A percentile compares a stretch with the other conserved stretches of the same genome.
These are phyloP conservation scores for Sesia apiformis DNA, from an alignment of 2,888 invertebrate species.

Conservation along the genomic window DNA sequence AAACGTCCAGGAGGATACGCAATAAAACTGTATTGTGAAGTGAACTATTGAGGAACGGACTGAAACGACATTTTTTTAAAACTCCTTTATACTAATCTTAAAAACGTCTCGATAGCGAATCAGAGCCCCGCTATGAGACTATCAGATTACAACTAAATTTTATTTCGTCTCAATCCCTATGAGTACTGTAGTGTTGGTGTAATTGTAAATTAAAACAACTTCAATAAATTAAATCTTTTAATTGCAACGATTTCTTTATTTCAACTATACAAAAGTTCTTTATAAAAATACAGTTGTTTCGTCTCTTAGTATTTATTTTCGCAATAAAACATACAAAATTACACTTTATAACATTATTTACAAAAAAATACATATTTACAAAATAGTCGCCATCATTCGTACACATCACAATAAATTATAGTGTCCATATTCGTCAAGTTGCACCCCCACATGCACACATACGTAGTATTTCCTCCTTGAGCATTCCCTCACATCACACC, in stretches of 20 bases:
- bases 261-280: conserved; percentile 49
- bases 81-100: too few relatives aligned
- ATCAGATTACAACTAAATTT: too few relatives aligned
- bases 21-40: too few relatives aligned
- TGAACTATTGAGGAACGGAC: too few relatives aligned
- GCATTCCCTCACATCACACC: neutral
- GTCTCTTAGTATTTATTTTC: conserved; percentile 25
- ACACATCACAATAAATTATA: conserved; percentile 15
- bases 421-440: neutral
- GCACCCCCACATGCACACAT: neutral
- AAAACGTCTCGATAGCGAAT: too few relatives aligned
- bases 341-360: conserved; percentile 53
- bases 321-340: conserved; percentile 35
- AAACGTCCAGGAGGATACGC: too few relatives aligned
- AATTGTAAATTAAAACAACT: neutral
- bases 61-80: too few relatives aligned
- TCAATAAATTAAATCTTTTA: conserved; percentile 27
- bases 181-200: neutral
- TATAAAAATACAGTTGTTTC: conserved; percentile 42
- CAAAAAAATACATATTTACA: conserved; percentile 64
- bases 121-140: too few relatives aligned
- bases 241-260: conserved; percentile 46
- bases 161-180: too few relatives aligned
- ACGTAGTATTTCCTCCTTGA: neutral
- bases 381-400: conserved; percentile 26